Evolutionary conservation across 2,113 vertebrate genomes (phyloP), one percentile per base, ranked within the genome.

Genomic region (Protobothrops mucrosquamatus): DNA sequence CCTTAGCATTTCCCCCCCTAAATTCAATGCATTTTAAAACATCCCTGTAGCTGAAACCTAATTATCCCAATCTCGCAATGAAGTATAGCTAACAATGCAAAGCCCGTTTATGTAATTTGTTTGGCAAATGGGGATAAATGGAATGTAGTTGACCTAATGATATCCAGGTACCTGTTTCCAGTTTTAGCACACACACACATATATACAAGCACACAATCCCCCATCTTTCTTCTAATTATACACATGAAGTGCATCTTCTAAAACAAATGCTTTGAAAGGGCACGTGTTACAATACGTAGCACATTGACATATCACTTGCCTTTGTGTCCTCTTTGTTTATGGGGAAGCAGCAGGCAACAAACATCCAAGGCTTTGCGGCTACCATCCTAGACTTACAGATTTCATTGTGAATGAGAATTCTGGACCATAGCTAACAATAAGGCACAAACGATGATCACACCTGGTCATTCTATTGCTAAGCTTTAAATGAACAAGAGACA

Each of bases 391-490:
- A 92, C 5, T 61, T 95, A 90, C 74, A 93, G 96, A 94, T 91
- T 74, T 87, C 94, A 94, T 59, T 90, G 94, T 96, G 95, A 95
- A 94, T 96, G 93, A 96, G 85, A 94, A 95, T 97, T 97, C 96
- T 95, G 95, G 95, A 96, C 96, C 91, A 92, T 95, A 93, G 20
- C 54, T 85, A 92, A 94, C 95, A 97, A 93, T 97, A 97, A 96
- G 90, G 85, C 94, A 24, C 96, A 94, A 97, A 97, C 95, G 95
- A 95, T 97, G 96, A 97, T 97, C 96, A 95, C 96, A 95, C 24
- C 92, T 96, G 95, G 48, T 94, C 96, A 97, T 96, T 95, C 88
- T 96, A 94, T 94, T 64, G 92, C 94, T 5, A 93, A 95, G 95
- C 97, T 91, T 96, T 95, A 95, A 95, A 95, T 95, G 92, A 91